Evolutionary conservation across 2,888 invertebrate species (phyloP), one percentile per base, ranked within the genome.

Genomic region (Acrobasis repandana): DNA sequence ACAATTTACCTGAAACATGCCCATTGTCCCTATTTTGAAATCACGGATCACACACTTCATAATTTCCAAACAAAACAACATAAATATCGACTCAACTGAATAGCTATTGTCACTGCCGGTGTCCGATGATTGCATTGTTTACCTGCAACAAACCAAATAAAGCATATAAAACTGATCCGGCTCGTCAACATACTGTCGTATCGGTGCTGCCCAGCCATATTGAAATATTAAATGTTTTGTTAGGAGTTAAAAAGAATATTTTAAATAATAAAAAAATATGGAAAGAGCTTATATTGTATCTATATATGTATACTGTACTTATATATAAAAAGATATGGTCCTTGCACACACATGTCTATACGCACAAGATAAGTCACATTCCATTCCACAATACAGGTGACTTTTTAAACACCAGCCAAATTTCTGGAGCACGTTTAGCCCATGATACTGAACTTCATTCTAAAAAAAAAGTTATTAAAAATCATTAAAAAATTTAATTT

Each of bases 61-160:
- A 54, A 38, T 16, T n/a, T 43, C 54, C 38, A 54, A 43, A 54
- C 43, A 38, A 20, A 20, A 48, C 57, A 57, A 48, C 48, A 48
- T 57, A 9, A 5, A 20, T 11, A 50, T 1, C 54, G 4, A 20
- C 20, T 11, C 20, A 20, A 20, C 18, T 38, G 54, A 54, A 54
- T 20, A 36, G 20, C 38, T 16, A 20, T 38, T 43, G 38, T 54
- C 14, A n/a, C 52, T 43, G 14, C 38, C 14, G 54, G 18, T 54
- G 54, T 38, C 54, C 54, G 36, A 54, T 38, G 54, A 54, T 47
- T 46, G 46, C 20, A 56, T 56, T 57, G 48, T 57, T 57, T 57
- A 57, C 57, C 57, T 57, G 57, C 1, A 57, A 57, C 47, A 47
- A 57, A 48, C 57, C 16, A 38, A 57, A 57, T 48, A 57, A 33